A percentile compares a stretch with the other conserved stretches of the same genome.
phyloP scores from a whole-genome alignment of 64 coral and sea anemone species.

The Porites lutea region DNA sequence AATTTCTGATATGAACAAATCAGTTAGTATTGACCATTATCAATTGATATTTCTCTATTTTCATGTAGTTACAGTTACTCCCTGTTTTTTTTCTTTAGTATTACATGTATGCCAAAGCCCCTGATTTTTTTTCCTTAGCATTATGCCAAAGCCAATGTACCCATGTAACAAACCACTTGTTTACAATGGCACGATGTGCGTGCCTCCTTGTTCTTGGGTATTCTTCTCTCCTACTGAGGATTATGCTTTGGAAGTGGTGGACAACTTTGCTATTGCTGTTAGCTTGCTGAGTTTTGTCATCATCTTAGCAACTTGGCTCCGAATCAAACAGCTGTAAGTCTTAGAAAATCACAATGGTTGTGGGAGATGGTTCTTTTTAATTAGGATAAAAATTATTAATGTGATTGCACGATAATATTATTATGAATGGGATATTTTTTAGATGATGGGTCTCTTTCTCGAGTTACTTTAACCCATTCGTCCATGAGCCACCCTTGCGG shows the following conservation, averaged over 20 bases:
- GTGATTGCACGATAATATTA: too few species aligned
- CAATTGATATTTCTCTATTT: too few species aligned
- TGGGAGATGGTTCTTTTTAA: too few species aligned
- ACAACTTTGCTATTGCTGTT: slow-evolving; percentile 72
- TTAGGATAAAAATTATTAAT: too few species aligned
- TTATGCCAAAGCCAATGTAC: background rate
- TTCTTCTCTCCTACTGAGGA: slow-evolving; percentile 35
- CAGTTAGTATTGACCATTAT: too few species aligned
- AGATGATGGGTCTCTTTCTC: too few species aligned
- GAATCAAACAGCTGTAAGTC: slow-evolving; percentile 83
- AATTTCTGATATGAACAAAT: too few species aligned
- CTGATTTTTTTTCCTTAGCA: slow-evolving; percentile 8
- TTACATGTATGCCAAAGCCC: background rate
- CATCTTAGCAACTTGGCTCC: slow-evolving; percentile 77
- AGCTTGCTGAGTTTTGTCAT: slow-evolving; percentile 72
- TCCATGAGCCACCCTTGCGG: too few species aligned
- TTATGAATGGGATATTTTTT: too few species aligned
- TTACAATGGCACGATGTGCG: slow-evolving; percentile 26
- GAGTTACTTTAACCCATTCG: too few species aligned
- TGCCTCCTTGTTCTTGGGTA: slow-evolving; percentile 52
- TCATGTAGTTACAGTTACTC: too few species aligned
- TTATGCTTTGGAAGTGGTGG: slow-evolving; percentile 43
- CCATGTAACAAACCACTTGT: slow-evolving; percentile 60
- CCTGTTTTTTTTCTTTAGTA: too few species aligned
- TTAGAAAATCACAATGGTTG: background rate